Percentiles rank a stretch among this genome's conserved stretches.
phyloP scores from a whole-genome alignment of 2,113 vertebrate species.

The Protomyctophum bolini region DNA sequence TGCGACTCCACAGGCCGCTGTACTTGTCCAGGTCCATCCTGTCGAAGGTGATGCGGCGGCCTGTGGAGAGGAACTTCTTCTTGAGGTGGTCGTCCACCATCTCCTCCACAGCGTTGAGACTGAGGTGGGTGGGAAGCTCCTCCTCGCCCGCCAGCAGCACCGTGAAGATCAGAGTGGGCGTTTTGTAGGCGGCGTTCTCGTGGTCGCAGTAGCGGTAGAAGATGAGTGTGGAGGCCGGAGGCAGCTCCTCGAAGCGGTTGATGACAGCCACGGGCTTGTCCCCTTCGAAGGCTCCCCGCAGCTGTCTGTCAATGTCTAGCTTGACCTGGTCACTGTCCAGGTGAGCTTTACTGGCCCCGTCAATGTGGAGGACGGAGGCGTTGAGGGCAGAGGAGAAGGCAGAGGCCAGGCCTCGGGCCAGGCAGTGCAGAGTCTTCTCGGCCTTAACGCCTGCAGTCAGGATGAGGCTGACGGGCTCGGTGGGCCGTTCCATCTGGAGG shows the following conservation, averaged over 20 bases:
- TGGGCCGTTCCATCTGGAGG: slow-evolving; percentile 76
- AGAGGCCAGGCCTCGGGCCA: slow-evolving; percentile 79
- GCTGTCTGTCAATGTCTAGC: slow-evolving; percentile 80
- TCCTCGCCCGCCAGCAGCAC: slow-evolving; percentile 84
- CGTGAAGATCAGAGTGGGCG: slow-evolving; percentile 86
- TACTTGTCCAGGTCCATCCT: slow-evolving; percentile 80
- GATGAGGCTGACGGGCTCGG: slow-evolving; percentile 88
- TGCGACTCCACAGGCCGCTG: slow-evolving; percentile 81
- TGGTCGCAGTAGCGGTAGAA: slow-evolving; percentile 98
- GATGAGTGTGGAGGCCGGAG: slow-evolving; percentile 90
- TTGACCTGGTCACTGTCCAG: slow-evolving; percentile 86
- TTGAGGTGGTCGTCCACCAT: slow-evolving; percentile 88
- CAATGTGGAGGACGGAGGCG: slow-evolving; percentile 74
- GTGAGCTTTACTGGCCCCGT: slow-evolving; percentile 69
- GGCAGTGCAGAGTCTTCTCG: slow-evolving; percentile 83
- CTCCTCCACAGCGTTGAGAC: slow-evolving; percentile 83
- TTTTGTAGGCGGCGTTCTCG: slow-evolving; percentile 89
- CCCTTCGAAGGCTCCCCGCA: slow-evolving; percentile 81
- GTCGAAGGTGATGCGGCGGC: slow-evolving; percentile 63
- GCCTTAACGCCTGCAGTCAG: slow-evolving; percentile 80
- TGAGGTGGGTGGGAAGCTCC: slow-evolving; percentile 61
- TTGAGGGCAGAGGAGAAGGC: slow-evolving; percentile 78
- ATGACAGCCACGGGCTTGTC: slow-evolving; percentile 84
- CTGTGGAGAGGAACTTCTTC: slow-evolving; percentile 72
- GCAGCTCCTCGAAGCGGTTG: slow-evolving; percentile 88